These are phyloP conservation scores for Misgurnus mizolepis DNA, from an alignment of 2,113 vertebrate genomes.

Conservation along the genomic window DNA sequence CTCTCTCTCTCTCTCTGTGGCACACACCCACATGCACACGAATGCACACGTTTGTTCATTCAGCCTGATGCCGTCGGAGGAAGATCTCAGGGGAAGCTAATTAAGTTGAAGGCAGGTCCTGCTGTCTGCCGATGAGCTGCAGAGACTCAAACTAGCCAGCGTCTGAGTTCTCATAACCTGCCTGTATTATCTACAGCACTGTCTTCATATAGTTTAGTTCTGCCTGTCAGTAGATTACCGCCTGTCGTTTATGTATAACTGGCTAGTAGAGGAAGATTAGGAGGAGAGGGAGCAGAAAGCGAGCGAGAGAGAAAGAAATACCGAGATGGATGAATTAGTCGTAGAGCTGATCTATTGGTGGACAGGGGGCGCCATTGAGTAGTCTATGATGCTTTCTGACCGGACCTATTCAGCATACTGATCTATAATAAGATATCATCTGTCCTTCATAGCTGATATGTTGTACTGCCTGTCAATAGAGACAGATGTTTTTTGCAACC, in stretches of 20 bases:
- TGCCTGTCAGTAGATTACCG: slow-evolving; percentile 46
- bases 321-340: slow-evolving; percentile 30
- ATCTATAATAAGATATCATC: too few species aligned
- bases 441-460: too few species aligned
- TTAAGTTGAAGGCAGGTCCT: slow-evolving; percentile 55
- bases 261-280: slow-evolving; percentile 28
- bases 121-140: slow-evolving; percentile 55
- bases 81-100: slow-evolving; percentile 56
- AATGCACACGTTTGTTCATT: slow-evolving; percentile 21
- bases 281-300: slow-evolving; percentile 9
- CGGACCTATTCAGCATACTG: too few species aligned
- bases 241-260: slow-evolving; percentile 36
- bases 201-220: slow-evolving; percentile 32
- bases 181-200: slow-evolving; percentile 41
- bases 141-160: slow-evolving; percentile 42
- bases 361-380: slow-evolving; percentile 34
- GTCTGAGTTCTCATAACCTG: slow-evolving; percentile 45
- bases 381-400: background rate
- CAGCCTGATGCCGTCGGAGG: slow-evolving; percentile 46
- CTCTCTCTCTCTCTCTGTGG: slow-evolving; percentile 4
- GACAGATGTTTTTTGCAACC: too few species aligned
- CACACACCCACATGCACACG: background rate
- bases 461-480: too few species aligned
- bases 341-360: background rate
- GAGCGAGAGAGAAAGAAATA: background rate